Evolutionary conservation across 2,888 invertebrate genomes (phyloP).

Genomic region (Byasa hedistus): DNA sequence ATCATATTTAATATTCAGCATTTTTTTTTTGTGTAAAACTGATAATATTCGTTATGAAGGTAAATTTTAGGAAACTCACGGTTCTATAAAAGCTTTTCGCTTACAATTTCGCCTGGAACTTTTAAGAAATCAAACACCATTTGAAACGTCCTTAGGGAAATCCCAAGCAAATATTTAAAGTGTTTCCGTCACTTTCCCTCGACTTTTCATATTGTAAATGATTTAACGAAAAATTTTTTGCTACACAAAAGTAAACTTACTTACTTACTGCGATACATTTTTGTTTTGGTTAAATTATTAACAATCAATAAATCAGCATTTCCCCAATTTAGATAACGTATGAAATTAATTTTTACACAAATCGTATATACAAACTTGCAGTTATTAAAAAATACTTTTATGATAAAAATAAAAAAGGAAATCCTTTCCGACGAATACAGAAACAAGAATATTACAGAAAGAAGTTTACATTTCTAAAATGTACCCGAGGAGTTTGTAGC

Average conservation of each 20-base stretch:
- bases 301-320: too few relatives aligned
- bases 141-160: constrained; percentile 18
- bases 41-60: constrained; percentile 28
- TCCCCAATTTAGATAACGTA: too few relatives aligned
- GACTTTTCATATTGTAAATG: constrained; percentile 1
- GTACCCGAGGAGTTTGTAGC: background rate
- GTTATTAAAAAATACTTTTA: background rate
- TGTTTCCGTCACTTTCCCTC: constrained; percentile 8
- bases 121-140: constrained; percentile 27
- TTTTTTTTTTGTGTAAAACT: background rate
- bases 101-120: constrained; percentile 33
- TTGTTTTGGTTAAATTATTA: background rate
- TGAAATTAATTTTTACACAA: too few relatives aligned
- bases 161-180: constrained; percentile 22
- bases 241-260: background rate
- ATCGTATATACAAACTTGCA: too few relatives aligned
- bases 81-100: constrained; percentile 36
- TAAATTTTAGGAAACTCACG: constrained; percentile 47
- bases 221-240: background rate
- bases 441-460: background rate
- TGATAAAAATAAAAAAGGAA: background rate
- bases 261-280: background rate
- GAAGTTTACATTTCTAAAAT: constrained; percentile 1
- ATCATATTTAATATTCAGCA: too few relatives aligned
- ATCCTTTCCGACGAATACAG: background rate